These are phyloP conservation scores for Pristionchus fissidentatus DNA, from an alignment of 2,888 invertebrate species.

Conservation along the genomic window DNA sequence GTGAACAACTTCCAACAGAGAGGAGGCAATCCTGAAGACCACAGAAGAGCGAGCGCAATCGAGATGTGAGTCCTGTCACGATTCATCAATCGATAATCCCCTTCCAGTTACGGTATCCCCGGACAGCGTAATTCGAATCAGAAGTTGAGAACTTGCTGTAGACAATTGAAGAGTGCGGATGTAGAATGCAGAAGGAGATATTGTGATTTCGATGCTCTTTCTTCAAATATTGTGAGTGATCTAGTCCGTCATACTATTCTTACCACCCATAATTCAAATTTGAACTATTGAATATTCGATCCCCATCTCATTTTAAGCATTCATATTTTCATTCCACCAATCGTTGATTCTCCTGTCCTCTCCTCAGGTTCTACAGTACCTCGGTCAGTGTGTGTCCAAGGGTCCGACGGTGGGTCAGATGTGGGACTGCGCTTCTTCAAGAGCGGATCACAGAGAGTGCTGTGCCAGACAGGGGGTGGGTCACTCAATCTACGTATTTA, in stretches of 20 bases:
- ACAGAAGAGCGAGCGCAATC: constrained; percentile 41
- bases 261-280: too few species aligned
- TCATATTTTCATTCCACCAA: not conserved
- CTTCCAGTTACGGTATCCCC: constrained; percentile 56
- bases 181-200: constrained; percentile 70
- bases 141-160: constrained; percentile 71
- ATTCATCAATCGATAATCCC: not conserved
- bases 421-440: constrained; percentile 74
- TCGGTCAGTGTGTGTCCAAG: constrained; percentile 69
- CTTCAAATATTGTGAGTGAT: too few species aligned
- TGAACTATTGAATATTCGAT: too few species aligned
- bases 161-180: constrained; percentile 72
- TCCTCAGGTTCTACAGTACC: constrained; percentile 67
- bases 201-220: constrained; percentile 73
- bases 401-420: constrained; percentile 75
- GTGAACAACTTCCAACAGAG: not conserved
- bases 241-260: too few species aligned
- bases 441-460: constrained; percentile 70
- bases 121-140: constrained; percentile 65
- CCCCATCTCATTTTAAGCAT: too few species aligned
- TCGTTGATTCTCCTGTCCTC: not conserved
- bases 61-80: not conserved
- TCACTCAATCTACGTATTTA: not conserved
- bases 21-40: constrained; percentile 12
- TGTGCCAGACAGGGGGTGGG: constrained; percentile 61